Evolutionary conservation across 2,888 invertebrate genomes (phyloP), one percentile per base, ranked within the genome.

Genomic region (Oxytorus armatus): DNA sequence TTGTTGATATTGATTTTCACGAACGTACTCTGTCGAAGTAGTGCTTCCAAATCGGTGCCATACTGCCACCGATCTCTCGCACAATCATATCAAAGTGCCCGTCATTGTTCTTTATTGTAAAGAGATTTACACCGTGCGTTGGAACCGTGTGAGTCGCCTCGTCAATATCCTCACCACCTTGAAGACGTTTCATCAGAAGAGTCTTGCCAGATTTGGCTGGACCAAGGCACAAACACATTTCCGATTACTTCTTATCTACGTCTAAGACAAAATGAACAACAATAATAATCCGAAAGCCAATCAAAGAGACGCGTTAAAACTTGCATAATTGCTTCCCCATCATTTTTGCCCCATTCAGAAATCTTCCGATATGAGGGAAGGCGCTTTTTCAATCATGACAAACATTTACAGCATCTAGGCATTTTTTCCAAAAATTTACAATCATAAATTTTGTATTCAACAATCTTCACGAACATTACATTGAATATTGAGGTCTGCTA

Each of bases 171-270:
- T 95, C 94, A 75, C 95, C 94, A 72, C 95, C 94, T 90, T 96
- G 96, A 0, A 97, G 92, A 80, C 95, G 95, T 90, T 95, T 96
- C 78, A 97, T 89, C 18, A 97, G 92, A 25, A 96, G 94, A 0
- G 96, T 96, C 93, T 97, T 97, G 0, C 97, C 97, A 0, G 96
- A 95, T 39, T 96, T 95, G 79, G 94, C 94, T 0, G 97, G 96
- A 0, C 97, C 97, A 33, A 97, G 92, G 86, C 97, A 97, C 5
- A 97, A 89, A 82, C 93, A 93, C 86, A 93, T 92, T 84, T 83
- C 88, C 79, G 23, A 36, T 39, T 23, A 14, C 23, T 55, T 55
- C 3, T 18, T 44, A n/a, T 57, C 4, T 29, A 29, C 23, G 18
- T 59, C 39, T 11, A 42, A 61, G 44, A 59, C 59, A 39, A 18